These are phyloP conservation scores for Heterocephalus glaber DNA, from an alignment of 2,113 vertebrate species.

Conservation along the genomic window DNA sequence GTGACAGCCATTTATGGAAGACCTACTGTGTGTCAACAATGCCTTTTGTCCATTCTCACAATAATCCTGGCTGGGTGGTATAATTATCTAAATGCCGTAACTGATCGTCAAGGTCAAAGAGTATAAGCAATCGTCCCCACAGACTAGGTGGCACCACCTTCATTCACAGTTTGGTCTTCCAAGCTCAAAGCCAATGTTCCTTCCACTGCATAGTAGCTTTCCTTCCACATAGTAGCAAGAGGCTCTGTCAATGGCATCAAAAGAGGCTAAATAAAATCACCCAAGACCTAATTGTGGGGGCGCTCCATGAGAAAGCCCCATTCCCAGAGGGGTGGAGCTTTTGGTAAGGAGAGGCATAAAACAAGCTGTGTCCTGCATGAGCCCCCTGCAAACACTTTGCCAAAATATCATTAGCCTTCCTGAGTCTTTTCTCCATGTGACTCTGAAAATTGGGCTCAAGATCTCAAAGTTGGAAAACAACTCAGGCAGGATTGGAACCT, in stretches of 20 bases:
- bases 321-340: background rate
- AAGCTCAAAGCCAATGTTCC: background rate
- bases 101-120: background rate
- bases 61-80: background rate
- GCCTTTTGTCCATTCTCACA: background rate
- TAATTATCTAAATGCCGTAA: background rate
- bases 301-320: background rate
- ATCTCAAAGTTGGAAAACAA: background rate
- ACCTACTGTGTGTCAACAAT: background rate
- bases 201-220: background rate
- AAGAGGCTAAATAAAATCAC: background rate
- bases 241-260: background rate
- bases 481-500: background rate
- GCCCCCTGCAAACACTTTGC: background rate
- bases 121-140: background rate
- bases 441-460: background rate
- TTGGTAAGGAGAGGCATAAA: background rate
- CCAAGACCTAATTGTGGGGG: background rate
- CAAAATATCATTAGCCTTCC: background rate
- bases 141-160: background rate
- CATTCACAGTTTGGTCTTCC: background rate
- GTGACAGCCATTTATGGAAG: background rate
- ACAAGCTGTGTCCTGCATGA: too few relatives aligned
- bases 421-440: background rate
- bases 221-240: background rate